Evolutionary conservation across 2,113 vertebrate genomes (phyloP), one percentile per base, ranked within the genome.

Genomic region (Drymodes brunneopygia): DNA sequence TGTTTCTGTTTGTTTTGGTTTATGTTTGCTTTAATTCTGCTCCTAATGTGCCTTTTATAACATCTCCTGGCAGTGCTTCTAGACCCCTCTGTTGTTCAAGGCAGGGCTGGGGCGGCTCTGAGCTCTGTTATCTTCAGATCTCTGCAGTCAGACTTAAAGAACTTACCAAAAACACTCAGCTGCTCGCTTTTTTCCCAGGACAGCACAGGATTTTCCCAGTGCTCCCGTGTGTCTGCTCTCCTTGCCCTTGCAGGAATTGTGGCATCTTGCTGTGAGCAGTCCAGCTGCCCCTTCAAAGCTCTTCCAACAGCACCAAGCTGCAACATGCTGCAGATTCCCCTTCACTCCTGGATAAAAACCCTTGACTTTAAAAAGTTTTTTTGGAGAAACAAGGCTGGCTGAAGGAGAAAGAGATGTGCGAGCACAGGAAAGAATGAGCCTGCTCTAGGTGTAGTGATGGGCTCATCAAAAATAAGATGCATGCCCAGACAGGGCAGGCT

Each of bases 1-100:
- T 92, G 95, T 85, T 95, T 73, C 78, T 91, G 62, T 88, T 91
- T 80, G 95, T 69, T 95, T 95, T 91, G 84, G 1, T 95, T 92
- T 36, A 9, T 61, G 84, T 77, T 94, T 57, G 28, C 81, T 94
- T 95, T 92, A 91, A 73, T 89, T 94, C 81, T 85, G n/a, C 87
- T 91, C 81, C 87, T 95, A 77, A 95, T 40, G 79, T 79, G 84
- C 91, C 87, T 95, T 95, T 95, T 95, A 87, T 15, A 66, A 85
- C 53, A 62, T 92, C 84, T 95, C 38, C 91, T 94, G 92, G 92
- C 92, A 92, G 38, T 27, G 27, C 74, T 84, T 90, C 64, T 10
- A 88, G 94, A 83, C 86, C 88, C 25, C 92, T 93, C 67, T 64
- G 81, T 40, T 90, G 60, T 75, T 54, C 21, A 75, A 92, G 87